These are phyloP conservation scores for Rattus norvegicus DNA, from an alignment of 2,113 vertebrate genomes.

Conservation along the genomic window DNA sequence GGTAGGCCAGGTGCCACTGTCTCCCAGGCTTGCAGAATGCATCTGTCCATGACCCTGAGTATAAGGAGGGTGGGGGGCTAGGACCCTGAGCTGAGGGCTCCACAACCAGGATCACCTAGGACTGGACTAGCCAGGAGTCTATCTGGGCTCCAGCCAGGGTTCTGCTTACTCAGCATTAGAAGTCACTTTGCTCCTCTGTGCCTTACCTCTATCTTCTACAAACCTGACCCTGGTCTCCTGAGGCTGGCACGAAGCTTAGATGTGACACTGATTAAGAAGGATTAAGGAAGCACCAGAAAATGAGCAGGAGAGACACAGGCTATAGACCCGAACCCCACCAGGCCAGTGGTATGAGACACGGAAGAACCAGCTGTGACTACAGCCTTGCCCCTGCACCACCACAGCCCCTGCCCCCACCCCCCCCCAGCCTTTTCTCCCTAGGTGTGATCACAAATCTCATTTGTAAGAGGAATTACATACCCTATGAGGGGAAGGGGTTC, in stretches of 20 bases:
- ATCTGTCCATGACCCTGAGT: background rate
- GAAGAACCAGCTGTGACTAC: background rate
- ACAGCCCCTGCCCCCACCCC: too few species aligned
- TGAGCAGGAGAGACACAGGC: background rate
- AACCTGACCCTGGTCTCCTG: background rate
- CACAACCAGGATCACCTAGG: background rate
- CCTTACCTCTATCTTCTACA: background rate
- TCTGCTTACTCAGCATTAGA: fast-evolving
- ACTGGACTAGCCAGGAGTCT: background rate
- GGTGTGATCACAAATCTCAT: slow-evolving; percentile 82
- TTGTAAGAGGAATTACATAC: slow-evolving; percentile 92
- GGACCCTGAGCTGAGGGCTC: background rate
- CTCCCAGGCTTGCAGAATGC: background rate
- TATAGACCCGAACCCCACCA: background rate
- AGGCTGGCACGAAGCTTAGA: background rate
- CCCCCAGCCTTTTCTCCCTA: slow-evolving; percentile 69
- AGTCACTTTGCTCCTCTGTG: background rate
- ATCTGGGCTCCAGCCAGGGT: background rate
- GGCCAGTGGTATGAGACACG: background rate
- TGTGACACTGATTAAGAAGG: background rate
- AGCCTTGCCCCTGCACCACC: background rate
- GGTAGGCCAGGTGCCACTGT: background rate
- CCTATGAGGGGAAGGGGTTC: slow-evolving; percentile 87
- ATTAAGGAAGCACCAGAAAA: too few species aligned
- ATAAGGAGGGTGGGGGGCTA: background rate